Percentiles rank a stretch among this genome's conserved stretches.
Evolutionary conservation across 1,140 invertebrate species (phyloP).

Genomic region (Drosophila cardini): DNA sequence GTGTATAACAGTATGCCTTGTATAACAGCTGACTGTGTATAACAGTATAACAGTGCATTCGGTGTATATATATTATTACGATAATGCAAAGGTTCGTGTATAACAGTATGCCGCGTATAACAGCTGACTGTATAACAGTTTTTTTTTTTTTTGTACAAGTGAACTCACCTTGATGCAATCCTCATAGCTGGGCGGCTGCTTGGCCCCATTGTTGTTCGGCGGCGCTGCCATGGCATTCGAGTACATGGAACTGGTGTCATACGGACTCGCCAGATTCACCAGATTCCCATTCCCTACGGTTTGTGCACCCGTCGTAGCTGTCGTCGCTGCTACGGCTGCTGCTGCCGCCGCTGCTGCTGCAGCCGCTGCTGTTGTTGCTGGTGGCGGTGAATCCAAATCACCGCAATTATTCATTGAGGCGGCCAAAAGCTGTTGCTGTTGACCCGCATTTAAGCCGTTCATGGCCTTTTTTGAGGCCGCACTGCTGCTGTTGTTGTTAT

Average conservation of each 20-base stretch:
- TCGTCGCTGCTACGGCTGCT: too few species aligned
- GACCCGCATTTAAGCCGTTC: conserved; percentile 67
- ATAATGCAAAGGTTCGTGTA: neutral
- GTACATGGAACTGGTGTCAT: conserved; percentile 91
- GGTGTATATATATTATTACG: too few species aligned
- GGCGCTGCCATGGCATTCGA: conserved; percentile 90
- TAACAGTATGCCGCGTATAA: neutral
- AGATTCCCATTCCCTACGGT: conserved; percentile 85
- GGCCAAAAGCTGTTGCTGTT: conserved; percentile 47
- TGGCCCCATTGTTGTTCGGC: conserved; percentile 85
- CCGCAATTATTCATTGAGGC: conserved; percentile 24
- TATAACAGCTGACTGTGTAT: too few species aligned
- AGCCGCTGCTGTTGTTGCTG: neutral
- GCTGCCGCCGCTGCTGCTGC: too few species aligned
- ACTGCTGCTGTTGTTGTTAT: conserved; percentile 74
- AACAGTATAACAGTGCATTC: too few species aligned
- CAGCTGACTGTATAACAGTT: too few species aligned
- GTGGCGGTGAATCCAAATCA: conserved; percentile 37
- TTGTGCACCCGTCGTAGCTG: too few species aligned
- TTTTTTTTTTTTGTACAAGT: neutral
- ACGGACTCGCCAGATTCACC: conserved; percentile 89
- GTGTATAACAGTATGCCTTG: conserved; percentile 2
- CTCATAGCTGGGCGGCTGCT: conserved; percentile 94
- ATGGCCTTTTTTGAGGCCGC: conserved; percentile 85
- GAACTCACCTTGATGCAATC: conserved; percentile 91